phyloP scores from a whole-genome alignment of 2,797 vertebrate genomes.

The Cercopithecus neglectus region DNA sequence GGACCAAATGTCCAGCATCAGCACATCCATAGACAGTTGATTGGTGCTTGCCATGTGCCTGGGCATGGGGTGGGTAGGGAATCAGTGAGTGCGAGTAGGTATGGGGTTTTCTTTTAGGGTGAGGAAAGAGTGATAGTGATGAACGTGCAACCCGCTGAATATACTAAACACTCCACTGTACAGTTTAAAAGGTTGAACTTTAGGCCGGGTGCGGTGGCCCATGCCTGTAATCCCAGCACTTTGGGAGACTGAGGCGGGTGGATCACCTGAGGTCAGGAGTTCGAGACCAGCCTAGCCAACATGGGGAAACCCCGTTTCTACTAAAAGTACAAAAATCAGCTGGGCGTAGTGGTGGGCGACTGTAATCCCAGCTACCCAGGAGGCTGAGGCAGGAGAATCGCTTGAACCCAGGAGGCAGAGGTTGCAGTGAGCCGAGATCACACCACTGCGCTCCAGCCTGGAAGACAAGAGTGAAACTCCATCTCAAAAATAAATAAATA shows the following conservation, averaged over 20 bases:
- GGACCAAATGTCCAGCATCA: background rate
- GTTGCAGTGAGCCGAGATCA: background rate
- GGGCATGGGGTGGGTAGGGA: no score
- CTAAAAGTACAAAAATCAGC: background rate
- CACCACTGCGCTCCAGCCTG: background rate
- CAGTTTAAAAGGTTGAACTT: background rate
- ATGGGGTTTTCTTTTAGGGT: background rate
- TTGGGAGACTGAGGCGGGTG: background rate
- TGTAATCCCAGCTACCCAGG: background rate
- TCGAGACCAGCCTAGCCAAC: background rate
- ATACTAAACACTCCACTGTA: background rate
- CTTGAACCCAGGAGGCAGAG: background rate
- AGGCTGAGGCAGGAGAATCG: background rate
- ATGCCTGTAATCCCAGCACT: background rate
- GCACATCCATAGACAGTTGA: background rate
- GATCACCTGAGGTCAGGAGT: background rate
- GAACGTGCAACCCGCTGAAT: background rate
- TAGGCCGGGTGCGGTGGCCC: background rate
- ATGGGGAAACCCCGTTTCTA: background rate
- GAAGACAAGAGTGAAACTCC: background rate
- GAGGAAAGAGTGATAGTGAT: background rate
- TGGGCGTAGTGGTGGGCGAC: background rate
- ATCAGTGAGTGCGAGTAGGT: background rate
- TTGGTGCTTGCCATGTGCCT: background rate
- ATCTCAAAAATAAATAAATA: background rate